Base-by-base conservation (phyloP, 2,888 invertebrate species). In the Diloba caeruleocephala region DNA sequence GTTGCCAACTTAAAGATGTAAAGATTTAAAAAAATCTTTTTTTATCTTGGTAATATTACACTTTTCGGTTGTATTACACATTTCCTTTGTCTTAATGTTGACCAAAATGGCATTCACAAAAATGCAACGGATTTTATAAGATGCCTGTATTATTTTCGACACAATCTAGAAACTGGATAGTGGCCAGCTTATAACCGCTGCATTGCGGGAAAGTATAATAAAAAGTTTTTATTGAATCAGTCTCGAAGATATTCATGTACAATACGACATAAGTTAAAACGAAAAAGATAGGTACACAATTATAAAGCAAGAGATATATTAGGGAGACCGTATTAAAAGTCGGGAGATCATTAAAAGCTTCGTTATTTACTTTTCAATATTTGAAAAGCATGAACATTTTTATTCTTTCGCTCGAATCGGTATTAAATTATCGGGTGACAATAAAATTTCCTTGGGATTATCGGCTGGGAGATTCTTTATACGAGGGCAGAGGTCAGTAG, bases 121-220 rank as follows among this genome's bases (percentile, higher is more conserved):
- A 51, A 55, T 48, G 41, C 54, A 61, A 64, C 72, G 78, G 77
- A 74, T 82, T 82, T 83, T 79, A 78, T 77, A 79, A 79, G 76
- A 87, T 79, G 82, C 74, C 73, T 73, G 75, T 78, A 84, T 84
- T 87, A 89, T 88, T 89, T 86, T 81, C 78, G 80, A 84, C 82
- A 87, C 87, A 89, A 90, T 90, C 83, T 88, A 63, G 74, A 78
- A 85, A 74, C 88, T 92, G 92, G 92, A 92, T 77, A 67, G 54
- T 50, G 81, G 90, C 92, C 91, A 91, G 89, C 72, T 39, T 65
- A 79, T 82, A 81, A 80, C 74, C 76, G 81, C 82, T 88, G 88
- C 89, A 89, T 75, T 88, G 89, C 90, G 74, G 86, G 61, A 70
- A 59, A 70, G 64, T 56, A 46, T 63, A 67, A 58, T 56, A 66